Evolutionary conservation across 1,140 invertebrate genomes (phyloP).

Genomic region (Oncopodura yosiiana): DNA sequence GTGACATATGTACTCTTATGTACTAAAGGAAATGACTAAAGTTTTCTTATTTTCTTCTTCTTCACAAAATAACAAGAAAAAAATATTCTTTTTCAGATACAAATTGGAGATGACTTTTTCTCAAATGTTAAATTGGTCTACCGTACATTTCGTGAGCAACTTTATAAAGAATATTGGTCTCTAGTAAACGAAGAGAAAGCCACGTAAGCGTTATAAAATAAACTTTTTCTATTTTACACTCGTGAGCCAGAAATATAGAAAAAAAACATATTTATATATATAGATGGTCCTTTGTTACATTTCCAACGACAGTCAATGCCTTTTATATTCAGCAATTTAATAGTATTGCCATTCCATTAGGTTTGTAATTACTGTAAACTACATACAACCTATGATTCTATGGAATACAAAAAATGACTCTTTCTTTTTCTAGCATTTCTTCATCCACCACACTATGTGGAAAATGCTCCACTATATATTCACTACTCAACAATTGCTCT

Average conservation of each 20-base stretch:
- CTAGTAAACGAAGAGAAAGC: constrained; percentile 36
- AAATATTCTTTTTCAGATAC: constrained; percentile 38
- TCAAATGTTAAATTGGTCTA: constrained; percentile 46
- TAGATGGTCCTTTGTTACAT: constrained; percentile 36
- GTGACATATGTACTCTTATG: neutral
- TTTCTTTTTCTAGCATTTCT: constrained; percentile 56
- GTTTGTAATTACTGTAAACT: constrained; percentile 4
- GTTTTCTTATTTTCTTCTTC: neutral
- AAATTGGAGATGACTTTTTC: constrained; percentile 49
- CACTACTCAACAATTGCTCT: constrained; percentile 45
- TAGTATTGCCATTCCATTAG: constrained; percentile 46
- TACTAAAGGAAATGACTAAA: neutral
- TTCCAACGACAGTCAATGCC: constrained; percentile 47
- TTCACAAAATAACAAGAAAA: neutral
- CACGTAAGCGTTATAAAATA: constrained; percentile 28
- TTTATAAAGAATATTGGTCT: constrained; percentile 38
- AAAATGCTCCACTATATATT: constrained; percentile 43
- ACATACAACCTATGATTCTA: too few relatives aligned
- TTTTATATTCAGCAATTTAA: constrained; percentile 55
- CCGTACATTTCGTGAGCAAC: constrained; percentile 37
- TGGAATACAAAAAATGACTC: neutral
- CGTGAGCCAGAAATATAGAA: neutral
- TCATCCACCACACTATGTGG: constrained; percentile 49
- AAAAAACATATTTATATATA: neutral
- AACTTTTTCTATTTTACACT: too few relatives aligned